These are phyloP conservation scores for Pipra filicauda DNA, from an alignment of 2,113 vertebrate genomes.

Conservation along the genomic window DNA sequence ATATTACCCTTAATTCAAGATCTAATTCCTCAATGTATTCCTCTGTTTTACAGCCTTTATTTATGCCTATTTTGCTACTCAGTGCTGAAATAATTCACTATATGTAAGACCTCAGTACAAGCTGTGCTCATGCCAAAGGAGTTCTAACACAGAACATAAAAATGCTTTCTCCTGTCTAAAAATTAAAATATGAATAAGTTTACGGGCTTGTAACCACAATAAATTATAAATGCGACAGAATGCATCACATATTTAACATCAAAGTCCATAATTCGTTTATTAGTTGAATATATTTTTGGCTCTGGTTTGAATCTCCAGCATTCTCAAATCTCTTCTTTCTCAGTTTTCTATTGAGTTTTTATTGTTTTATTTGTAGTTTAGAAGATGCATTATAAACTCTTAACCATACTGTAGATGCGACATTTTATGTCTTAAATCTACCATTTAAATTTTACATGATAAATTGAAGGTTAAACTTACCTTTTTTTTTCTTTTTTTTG, in stretches of 20 bases:
- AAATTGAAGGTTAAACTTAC: neutral
- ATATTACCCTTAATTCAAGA: neutral
- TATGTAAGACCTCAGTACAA: neutral
- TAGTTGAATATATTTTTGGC: slow-evolving; percentile 15
- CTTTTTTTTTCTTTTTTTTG: neutral
- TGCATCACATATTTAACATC: slow-evolving; percentile 9
- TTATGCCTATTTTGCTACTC: neutral
- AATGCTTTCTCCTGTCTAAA: slow-evolving; percentile 26
- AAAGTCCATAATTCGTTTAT: neutral
- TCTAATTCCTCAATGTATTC: neutral
- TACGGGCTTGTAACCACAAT: neutral
- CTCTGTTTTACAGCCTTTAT: slow-evolving; percentile 10
- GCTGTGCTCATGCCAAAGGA: neutral
- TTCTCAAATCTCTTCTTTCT: neutral
- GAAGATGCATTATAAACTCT: neutral
- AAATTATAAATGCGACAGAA: slow-evolving; percentile 41
- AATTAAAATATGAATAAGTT: slow-evolving; percentile 22
- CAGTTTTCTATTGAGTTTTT: neutral
- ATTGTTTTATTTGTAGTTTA: neutral
- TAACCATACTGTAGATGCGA: neutral
- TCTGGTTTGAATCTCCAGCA: neutral
- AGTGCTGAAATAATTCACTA: neutral
- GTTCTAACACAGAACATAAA: slow-evolving; percentile 17
- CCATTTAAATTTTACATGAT: neutral
- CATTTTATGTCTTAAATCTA: neutral